phyloP scores from a whole-genome alignment of 2,113 vertebrate species.

The Sterrhoptilus dennistouni region DNA sequence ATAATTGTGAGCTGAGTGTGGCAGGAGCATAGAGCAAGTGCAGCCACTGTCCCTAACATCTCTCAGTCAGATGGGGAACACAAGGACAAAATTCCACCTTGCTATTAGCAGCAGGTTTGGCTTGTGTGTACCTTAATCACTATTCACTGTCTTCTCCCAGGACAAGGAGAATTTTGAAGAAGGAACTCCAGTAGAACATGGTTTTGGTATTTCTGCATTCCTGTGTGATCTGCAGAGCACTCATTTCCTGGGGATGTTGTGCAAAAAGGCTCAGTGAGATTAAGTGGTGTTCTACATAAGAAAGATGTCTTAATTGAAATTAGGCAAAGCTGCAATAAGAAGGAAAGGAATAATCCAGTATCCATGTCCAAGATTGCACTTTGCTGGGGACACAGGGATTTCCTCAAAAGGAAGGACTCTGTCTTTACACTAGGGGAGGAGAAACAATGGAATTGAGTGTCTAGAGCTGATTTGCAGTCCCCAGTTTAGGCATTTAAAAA shows the following conservation, averaged over 20 bases:
- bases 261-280: not conserved
- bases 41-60: not conserved
- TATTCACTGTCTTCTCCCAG: not conserved
- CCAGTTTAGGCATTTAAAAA: not conserved
- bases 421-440: not conserved
- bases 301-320: not conserved
- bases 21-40: not conserved
- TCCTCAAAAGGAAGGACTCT: not conserved
- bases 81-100: not conserved
- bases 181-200: not conserved
- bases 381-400: not conserved
- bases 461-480: not conserved
- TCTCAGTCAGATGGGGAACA: not conserved
- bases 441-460: not conserved
- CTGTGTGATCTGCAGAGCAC: not conserved
- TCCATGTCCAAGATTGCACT: not conserved
- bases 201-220: not conserved
- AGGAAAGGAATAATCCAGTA: not conserved
- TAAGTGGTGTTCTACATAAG: not conserved
- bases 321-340: not conserved
- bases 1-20: rapidly evolving
- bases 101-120: not conserved
- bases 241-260: rapidly evolving
- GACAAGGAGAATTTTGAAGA: not conserved
- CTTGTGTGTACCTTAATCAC: not conserved